These are phyloP conservation scores for Epizoanthus stellaris DNA, from an alignment of 92 coral and sea anemone genomes.

Conservation along the genomic window DNA sequence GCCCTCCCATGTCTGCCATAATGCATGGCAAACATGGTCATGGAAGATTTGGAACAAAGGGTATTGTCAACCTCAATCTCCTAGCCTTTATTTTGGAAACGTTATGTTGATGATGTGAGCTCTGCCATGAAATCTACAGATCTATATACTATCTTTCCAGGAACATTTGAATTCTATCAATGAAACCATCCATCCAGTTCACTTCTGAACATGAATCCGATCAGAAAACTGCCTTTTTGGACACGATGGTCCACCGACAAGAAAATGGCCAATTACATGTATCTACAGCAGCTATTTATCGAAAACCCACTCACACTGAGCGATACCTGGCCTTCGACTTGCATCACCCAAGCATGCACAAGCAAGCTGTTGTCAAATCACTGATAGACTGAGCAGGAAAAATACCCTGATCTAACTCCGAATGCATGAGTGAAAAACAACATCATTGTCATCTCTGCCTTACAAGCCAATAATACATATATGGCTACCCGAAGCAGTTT, in stretches of 20 bases:
- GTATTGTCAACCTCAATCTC: too few species aligned
- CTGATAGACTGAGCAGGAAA: slow-evolving; percentile 25
- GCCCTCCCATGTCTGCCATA: too few species aligned
- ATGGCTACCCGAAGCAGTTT: slow-evolving; percentile 27
- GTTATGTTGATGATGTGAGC: too few species aligned
- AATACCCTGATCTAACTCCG: slow-evolving; percentile 7
- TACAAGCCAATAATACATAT: slow-evolving; percentile 10
- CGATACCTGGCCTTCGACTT: background rate
- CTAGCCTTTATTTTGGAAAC: too few species aligned
- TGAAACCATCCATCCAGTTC: too few species aligned
- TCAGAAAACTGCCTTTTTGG: background rate
- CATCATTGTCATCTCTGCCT: slow-evolving; percentile 24
- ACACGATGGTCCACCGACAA: background rate
- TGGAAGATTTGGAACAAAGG: too few species aligned
- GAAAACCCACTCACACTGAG: slow-evolving; percentile 33
- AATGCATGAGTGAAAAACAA: background rate
- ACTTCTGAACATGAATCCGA: too few species aligned
- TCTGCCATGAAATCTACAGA: too few species aligned
- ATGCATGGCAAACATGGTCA: too few species aligned
- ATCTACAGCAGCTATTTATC: background rate
- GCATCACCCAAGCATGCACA: slow-evolving; percentile 32
- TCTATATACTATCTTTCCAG: too few species aligned
- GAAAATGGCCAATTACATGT: background rate
- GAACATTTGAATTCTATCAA: too few species aligned
- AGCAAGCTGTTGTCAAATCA: slow-evolving; percentile 19